Conservation (phyloP, 2,797 vertebrate species). For the Diceros bicornis region DNA sequence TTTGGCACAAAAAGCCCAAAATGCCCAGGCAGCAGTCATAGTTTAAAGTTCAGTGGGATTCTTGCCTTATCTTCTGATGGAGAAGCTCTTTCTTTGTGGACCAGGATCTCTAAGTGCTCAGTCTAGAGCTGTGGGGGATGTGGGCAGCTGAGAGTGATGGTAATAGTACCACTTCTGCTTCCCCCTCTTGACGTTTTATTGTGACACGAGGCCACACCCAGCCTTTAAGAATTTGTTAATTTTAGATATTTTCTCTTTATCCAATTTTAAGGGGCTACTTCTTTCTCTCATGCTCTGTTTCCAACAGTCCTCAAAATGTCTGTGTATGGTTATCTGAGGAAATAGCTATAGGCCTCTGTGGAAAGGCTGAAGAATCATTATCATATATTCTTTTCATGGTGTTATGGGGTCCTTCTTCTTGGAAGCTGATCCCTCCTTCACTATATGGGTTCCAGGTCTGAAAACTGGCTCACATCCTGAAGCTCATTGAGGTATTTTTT, state of each 20-base stretch:
- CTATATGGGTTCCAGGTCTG: background rate
- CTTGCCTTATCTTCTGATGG: background rate
- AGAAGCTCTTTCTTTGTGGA: background rate
- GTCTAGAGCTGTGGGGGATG: background rate
- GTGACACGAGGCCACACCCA: background rate
- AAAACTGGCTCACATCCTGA: background rate
- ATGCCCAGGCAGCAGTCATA: background rate
- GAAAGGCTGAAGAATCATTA: background rate
- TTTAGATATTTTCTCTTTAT: background rate
- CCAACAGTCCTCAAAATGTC: background rate
- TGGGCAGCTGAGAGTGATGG: background rate
- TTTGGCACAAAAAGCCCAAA: background rate
- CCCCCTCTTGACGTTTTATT: background rate
- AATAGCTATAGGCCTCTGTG: background rate
- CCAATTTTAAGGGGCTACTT: background rate
- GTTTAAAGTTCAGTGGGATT: background rate
- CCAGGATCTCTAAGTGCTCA: background rate
- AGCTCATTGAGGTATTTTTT: background rate
- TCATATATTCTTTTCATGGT: background rate
- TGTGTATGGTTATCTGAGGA: background rate
- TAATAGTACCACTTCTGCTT: background rate
- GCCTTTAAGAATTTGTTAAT: background rate
- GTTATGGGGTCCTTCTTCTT: background rate
- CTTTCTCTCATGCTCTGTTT: background rate
- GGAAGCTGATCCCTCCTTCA: background rate